These are phyloP conservation scores for Galagoides demidoff DNA, from an alignment of 2,797 vertebrate species.

Conservation along the genomic window DNA sequence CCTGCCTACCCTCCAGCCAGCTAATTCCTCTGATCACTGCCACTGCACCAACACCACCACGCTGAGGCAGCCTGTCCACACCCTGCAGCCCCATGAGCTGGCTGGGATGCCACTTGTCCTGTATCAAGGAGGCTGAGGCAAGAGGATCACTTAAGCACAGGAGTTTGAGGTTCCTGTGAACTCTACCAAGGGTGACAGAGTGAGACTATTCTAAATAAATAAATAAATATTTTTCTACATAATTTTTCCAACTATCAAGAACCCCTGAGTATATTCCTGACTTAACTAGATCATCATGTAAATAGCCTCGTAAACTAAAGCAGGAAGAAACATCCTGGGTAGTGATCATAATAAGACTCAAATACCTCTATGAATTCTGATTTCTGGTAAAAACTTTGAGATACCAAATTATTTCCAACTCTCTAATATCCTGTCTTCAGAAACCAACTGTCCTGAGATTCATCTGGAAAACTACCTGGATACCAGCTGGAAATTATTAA, in stretches of 20 bases:
- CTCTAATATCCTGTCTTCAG: neutral
- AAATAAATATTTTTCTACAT: slow-evolving; percentile 4
- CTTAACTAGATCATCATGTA: slow-evolving; percentile 31
- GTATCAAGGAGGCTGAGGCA: too few species aligned
- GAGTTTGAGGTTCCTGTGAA: too few species aligned
- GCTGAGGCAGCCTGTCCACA: too few species aligned
- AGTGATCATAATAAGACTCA: neutral
- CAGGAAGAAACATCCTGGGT: slow-evolving; percentile 10
- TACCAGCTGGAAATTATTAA: slow-evolving; percentile 52
- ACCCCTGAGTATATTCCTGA: slow-evolving; percentile 31
- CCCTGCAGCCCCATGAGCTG: too few species aligned
- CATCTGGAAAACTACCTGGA: slow-evolving; percentile 37
- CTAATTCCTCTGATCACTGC: too few species aligned
- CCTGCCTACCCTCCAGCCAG: too few species aligned
- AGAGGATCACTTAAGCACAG: too few species aligned
- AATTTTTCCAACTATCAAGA: slow-evolving; percentile 36
- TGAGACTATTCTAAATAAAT: too few species aligned
- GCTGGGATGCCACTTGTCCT: too few species aligned
- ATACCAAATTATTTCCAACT: slow-evolving; percentile 48
- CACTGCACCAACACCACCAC: too few species aligned
- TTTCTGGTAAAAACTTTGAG: slow-evolving; percentile 39
- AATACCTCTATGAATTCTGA: neutral
- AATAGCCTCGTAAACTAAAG: slow-evolving; percentile 52
- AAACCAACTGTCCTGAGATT: slow-evolving; percentile 2
- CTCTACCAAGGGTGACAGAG: too few species aligned